Conservation (phyloP, 2,113 vertebrate species). For the Vulpes vulpes region DNA sequence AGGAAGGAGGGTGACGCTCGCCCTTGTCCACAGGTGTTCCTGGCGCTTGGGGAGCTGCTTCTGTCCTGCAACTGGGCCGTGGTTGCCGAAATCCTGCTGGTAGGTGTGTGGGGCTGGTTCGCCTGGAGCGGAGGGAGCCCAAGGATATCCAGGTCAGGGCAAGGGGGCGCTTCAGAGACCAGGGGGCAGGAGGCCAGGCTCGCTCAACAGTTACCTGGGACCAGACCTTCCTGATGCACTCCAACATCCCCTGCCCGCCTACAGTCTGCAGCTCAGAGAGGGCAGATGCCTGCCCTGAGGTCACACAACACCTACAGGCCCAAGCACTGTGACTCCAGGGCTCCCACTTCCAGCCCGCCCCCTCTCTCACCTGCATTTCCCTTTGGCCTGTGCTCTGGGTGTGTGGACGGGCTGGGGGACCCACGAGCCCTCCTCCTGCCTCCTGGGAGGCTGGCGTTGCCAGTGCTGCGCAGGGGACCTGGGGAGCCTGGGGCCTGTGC, state of each 20-base stretch:
- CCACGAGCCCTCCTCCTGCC: neutral
- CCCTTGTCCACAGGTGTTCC: constrained; percentile 87
- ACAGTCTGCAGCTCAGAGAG: neutral
- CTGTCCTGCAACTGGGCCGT: constrained; percentile 92
- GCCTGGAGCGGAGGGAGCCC: neutral
- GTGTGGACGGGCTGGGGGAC: neutral
- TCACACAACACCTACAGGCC: neutral
- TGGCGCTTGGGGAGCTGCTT: constrained; percentile 88
- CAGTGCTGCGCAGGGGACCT: neutral
- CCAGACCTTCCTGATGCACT: no score
- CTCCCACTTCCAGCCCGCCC: neutral
- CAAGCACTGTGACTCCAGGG: no score
- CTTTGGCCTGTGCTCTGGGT: neutral
- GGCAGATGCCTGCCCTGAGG: neutral
- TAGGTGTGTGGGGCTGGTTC: constrained; percentile 77
- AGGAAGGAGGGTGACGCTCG: neutral
- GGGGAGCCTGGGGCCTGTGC: no score
- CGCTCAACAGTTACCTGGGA: neutral
- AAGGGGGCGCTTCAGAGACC: neutral
- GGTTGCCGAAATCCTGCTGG: constrained; percentile 92
- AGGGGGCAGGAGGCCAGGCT: neutral
- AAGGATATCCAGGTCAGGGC: neutral
- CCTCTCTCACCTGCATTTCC: neutral
- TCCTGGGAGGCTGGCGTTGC: neutral
- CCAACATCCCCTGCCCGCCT: neutral